Base-by-base conservation (phyloP, 2,113 vertebrate species). In the Gambusia holbrooki region DNA sequence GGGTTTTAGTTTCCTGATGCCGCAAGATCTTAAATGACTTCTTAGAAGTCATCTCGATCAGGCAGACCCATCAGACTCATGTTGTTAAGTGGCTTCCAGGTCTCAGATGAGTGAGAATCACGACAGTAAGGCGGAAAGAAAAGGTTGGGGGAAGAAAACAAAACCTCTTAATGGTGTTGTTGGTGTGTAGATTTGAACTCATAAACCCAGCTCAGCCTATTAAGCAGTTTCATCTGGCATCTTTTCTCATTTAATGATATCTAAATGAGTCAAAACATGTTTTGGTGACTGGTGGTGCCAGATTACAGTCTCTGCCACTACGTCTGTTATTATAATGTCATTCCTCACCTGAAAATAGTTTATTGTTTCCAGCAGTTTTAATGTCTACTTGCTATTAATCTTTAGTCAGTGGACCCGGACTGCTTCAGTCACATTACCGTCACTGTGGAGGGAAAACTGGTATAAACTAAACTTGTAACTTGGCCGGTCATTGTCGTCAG, bases 1-100 rank as follows among this genome's bases (percentile, higher is more conserved):
- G 40, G 51, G 32, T 27, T 76, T 66, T 37, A 27, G 29, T 73
- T 69, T 40, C 72, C 40, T 84, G 64, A 74, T n/a, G 15, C 27
- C 54, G 14, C 62, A 45, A 30, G 17, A 71, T 35, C 33, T n/a
- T 32, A 48, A 51, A 51, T 29, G 42, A 42, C 37, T 14, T 63
- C 1, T 70, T 32, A 69, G 69, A 60, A 29, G 17, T 51, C 62
- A 15, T 40, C 27, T 30, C 29, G 12, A 42, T 71, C 13, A 28
- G 4, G 30, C 48, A 28, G 58, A 29, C n/a, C 5, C 17, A 42
- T 71, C 19, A 33, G 7, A 62, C 33, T 61, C 25, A 17, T 3
- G 33, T 60, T 37, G 19, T 13, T 37, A 76, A 65, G 51, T 66
- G 37, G 13, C 45, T 58, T 67, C 74, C 29, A 51, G 40, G 67